Base-by-base conservation (phyloP, 1,140 invertebrate genomes). In the Dufourea novaeangliae region DNA sequence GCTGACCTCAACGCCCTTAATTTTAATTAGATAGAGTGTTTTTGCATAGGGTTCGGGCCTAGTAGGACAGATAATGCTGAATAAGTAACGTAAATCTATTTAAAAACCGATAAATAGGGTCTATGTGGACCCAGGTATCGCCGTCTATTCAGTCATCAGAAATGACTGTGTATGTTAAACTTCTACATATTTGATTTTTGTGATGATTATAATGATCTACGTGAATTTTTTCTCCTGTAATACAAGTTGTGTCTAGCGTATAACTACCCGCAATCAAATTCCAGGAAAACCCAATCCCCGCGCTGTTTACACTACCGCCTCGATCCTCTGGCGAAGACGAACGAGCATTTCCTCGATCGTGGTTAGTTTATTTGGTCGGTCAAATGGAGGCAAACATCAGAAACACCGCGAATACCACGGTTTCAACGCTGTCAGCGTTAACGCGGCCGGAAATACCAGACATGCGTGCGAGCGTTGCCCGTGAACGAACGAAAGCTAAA, bases 241-340 rank as follows among this genome's bases (percentile, higher is more conserved):
- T 37, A 5, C 34, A 37, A 37, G 34, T 37, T 5, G 8, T 8
- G 34, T 8, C n/a, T n/a, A n/a, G 34, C 34, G 34, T 50, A 8
- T 7, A 50, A 50, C 46, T 50, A n/a, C n/a, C 14, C 17, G 14
- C 12, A 20, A 22, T 20, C 46, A 50, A 50, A 50, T 50, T 10
- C 22, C 6, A 50, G 22, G 22, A 5, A 22, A 50, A 68, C 52
- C 59, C 56, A 78, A 78, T 66, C 63, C 50, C n/a, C 29, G 37
- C 44, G 69, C 70, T 77, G 70, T 57, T 44, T 27, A 54, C 20
- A 22, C 5, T 29, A 27, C 57, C 11, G n/a, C 54, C 8, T 3
- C 52, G 25, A 56, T 56, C 12, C 25, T 56, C 25, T 2, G 25
- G 0, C 3, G n/a, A 56, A 56, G 25, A 56, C 25, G 22, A 12